Base-by-base conservation (phyloP, 2,113 vertebrate genomes). In the Mustela lutreola region DNA sequence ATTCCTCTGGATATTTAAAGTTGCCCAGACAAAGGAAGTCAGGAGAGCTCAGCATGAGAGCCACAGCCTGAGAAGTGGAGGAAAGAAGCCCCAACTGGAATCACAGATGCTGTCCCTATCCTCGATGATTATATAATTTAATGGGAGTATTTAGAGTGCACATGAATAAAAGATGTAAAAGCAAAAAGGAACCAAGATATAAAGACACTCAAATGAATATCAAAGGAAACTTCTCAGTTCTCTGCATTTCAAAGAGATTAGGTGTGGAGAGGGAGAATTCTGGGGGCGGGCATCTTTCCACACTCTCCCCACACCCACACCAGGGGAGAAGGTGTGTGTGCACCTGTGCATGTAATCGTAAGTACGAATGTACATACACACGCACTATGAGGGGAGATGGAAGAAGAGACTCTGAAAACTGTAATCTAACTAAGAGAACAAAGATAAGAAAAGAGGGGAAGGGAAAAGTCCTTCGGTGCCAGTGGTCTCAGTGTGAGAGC, bases 151-250 rank as follows among this genome's bases (percentile, higher is more conserved):
- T 90, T 97, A 93, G 70, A 56, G 62, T 93, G 14, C 19, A 21
- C 19, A 28, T 63, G 39, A 92, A 53, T 92, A 67, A 87, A 95
- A 86, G n/a, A 67, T 78, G 5, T 73, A n/a, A 82, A 89, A 62
- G 7, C 31, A 63, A 5, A 94, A 28, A 79, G 71, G 45, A 84
- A 85, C 58, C 24, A 88, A 91, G 81, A 65, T 53, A 24, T 7
- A 58, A 79, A 39, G 11, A 79, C 33, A n/a, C 26, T 78, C 39
- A 58, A 53, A 76, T 76, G 67, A 80, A 76, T 36, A 45, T 42
- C 16, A 21, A 82, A 85, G 58, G 75, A 5, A 84, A 63, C 19
- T 7, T 92, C 22, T 83, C 9, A 21, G 1, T 86, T 5, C 19
- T 89, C 21, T 48, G 3, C 28, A 26, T 75, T 62, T 83, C 28